phyloP scores from a whole-genome alignment of 2,113 vertebrate species.

The Beaufortia kweichowensis region DNA sequence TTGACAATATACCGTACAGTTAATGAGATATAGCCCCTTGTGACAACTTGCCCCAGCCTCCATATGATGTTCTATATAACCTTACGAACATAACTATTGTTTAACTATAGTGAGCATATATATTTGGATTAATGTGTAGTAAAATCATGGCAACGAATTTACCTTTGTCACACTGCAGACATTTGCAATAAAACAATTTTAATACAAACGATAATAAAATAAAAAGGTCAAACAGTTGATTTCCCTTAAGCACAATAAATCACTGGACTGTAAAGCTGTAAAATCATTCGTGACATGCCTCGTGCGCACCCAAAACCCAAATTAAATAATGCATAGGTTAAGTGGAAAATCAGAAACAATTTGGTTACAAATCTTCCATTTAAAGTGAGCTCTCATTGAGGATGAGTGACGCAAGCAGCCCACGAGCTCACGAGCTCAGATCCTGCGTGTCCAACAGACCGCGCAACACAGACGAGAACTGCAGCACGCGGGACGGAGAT shows the following conservation, averaged over 20 bases:
- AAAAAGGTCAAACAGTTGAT: too few species aligned
- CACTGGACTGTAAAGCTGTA: background rate
- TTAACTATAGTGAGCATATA: too few species aligned
- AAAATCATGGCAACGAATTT: too few species aligned
- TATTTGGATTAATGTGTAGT: too few species aligned
- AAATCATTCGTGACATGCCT: background rate
- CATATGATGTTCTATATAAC: background rate
- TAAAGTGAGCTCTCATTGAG: background rate
- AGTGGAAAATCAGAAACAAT: background rate
- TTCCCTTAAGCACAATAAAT: too few species aligned
- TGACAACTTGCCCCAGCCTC: background rate
- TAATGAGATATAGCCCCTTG: too few species aligned
- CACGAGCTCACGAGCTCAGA: conserved; percentile 10
- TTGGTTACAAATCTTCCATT: background rate
- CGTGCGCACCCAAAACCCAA: background rate
- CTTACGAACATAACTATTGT: too few species aligned
- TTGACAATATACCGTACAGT: too few species aligned
- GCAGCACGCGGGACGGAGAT: conserved; percentile 10
- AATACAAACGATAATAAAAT: too few species aligned
- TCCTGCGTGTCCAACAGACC: conserved; percentile 2
- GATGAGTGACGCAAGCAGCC: conserved; percentile 23
- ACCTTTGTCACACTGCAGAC: too few species aligned
- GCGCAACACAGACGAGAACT: conserved; percentile 34
- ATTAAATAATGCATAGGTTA: background rate
- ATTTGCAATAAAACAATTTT: too few species aligned